These are phyloP conservation scores for Aramus guarauna DNA, from an alignment of 2,113 vertebrate species.

Conservation along the genomic window DNA sequence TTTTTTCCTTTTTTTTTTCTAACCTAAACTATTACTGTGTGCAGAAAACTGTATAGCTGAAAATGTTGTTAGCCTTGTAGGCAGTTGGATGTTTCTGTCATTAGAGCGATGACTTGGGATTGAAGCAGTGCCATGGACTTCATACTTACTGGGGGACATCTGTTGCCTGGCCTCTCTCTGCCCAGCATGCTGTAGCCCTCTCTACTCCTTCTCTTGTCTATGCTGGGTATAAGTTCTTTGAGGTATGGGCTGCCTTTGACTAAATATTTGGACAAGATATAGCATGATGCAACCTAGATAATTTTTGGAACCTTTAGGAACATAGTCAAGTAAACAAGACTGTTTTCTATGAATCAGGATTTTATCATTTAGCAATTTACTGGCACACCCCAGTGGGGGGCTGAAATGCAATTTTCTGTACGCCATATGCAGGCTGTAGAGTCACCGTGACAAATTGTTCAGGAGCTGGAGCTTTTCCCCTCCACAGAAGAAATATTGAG, in stretches of 20 bases:
- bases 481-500: slow-evolving; percentile 40
- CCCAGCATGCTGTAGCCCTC: neutral
- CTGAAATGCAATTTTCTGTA: slow-evolving; percentile 8
- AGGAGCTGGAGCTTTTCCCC: neutral
- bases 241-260: neutral
- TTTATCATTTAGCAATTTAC: neutral
- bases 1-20: neutral
- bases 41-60: neutral
- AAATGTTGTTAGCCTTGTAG: neutral
- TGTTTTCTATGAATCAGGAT: neutral
- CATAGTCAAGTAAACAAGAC: neutral
- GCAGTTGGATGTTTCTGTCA: neutral
- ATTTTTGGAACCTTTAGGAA: neutral
- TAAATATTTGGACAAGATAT: neutral
- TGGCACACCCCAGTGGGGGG: neutral
- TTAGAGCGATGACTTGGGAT: neutral
- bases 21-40: neutral
- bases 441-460: neutral
- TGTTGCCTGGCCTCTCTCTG: neutral
- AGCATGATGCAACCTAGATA: neutral
- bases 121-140: neutral
- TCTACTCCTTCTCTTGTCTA: neutral
- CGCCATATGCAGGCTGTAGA: neutral
- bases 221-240: neutral
- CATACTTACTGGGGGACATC: neutral